Evolutionary conservation across 2,888 invertebrate genomes (phyloP), one percentile per base, ranked within the genome.

Genomic region (Toxonevra muliebris): DNA sequence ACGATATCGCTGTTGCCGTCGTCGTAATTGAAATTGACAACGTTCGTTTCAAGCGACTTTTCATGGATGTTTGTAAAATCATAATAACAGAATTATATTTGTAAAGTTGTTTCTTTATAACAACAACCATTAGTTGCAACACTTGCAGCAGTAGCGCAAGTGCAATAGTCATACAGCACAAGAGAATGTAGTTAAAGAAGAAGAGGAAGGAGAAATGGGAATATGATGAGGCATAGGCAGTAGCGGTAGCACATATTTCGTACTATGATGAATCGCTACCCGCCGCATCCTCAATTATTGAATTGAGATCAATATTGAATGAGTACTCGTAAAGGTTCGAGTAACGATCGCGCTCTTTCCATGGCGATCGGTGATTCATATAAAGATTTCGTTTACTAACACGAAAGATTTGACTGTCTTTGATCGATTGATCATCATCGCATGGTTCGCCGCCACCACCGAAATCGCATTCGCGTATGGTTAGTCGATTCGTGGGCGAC

Each of bases 211-310:
- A 15, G 48, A 13, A 48, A 48, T 58, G 42, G 43, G 30, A 41
- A 50, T 41, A 41, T 30, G 45, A 19, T 54, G 54, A 63, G 43
- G 54, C 41, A n/a, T 40, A 57, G 30, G 13, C 12, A 52, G 17
- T 12, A 20, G 58, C 50, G 30, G 30, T 30, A 13, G 41, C 11
- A 41, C 19, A 15, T 15, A 41, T 52, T 80, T 80, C 83, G 80
- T 85, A 84, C 86, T 86, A 86, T 82, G 86, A 86, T 77, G 86
- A 85, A 78, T 85, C 85, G 75, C 84, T 85, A 74, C 83, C 83
- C 75, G 84, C 83, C 74, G 84, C 83, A 79, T 85, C 85, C 80
- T 86, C 85, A 76, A 84, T 83, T 76, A 86, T 86, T 74, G 85
- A 84, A 76, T 86, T 86, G 73, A 86, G 80, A 79, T 85, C 85